These are phyloP conservation scores for Parthenolecanium corni DNA, from an alignment of 2,888 invertebrate genomes.

Conservation along the genomic window DNA sequence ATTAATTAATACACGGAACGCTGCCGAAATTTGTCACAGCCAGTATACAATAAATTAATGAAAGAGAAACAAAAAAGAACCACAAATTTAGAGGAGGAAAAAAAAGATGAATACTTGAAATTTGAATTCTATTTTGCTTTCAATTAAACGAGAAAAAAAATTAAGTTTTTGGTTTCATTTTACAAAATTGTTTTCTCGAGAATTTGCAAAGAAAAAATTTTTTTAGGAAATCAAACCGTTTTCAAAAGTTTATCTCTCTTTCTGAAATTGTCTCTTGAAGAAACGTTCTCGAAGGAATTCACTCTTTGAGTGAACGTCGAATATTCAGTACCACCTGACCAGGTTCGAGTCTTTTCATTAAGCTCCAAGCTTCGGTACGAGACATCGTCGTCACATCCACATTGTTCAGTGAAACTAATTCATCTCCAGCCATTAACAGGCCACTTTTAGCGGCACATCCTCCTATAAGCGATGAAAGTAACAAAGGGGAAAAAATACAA, in stretches of 20 bases:
- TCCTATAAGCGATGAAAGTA: slow-evolving; percentile 45
- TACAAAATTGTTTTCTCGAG: background rate
- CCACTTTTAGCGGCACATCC: slow-evolving; percentile 82
- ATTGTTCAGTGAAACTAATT: slow-evolving; percentile 71
- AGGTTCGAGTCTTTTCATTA: slow-evolving; percentile 77
- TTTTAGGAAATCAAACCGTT: background rate
- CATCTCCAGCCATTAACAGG: slow-evolving; percentile 71
- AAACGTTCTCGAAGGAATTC: background rate
- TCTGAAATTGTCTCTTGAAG: no score
- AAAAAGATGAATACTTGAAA: background rate
- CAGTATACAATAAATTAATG: slow-evolving; percentile 22
- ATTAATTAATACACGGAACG: slow-evolving; percentile 13
- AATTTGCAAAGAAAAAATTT: background rate
- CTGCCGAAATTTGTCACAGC: slow-evolving; percentile 26
- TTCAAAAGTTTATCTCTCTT: no score
- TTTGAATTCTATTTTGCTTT: background rate
- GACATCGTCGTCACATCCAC: slow-evolving; percentile 69
- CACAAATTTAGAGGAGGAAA: background rate
- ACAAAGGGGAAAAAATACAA: background rate
- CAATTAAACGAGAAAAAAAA: background rate
- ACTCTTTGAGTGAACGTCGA: slow-evolving; percentile 35
- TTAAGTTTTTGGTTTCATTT: background rate
- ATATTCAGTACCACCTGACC: slow-evolving; percentile 61
- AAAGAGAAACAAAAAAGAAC: background rate
- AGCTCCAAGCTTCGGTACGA: slow-evolving; percentile 89